Evolutionary conservation across 2,113 vertebrate species (phyloP).

Genomic region (Salvelinus sp.): DNA sequence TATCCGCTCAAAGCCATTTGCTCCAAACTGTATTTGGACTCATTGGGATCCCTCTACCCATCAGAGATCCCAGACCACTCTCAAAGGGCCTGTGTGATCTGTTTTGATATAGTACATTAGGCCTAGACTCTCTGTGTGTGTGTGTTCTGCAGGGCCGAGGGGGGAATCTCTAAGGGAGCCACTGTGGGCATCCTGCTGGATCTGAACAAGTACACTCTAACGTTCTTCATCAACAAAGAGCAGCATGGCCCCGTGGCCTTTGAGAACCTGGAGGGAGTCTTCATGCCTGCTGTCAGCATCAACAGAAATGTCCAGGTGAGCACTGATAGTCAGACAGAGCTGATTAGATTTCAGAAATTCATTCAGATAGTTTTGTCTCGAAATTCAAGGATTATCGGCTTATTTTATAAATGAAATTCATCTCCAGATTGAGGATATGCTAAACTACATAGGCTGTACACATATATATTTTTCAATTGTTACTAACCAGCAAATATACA

Average conservation of each 20-base stretch:
- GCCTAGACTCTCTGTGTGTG: not conserved
- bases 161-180: slow-evolving; percentile 90
- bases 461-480: no score
- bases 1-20: no score
- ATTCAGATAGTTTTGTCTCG: not conserved
- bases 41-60: no score
- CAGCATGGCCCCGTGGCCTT: slow-evolving; percentile 96
- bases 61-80: no score
- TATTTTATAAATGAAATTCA: no score
- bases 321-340: not conserved
- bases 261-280: slow-evolving; percentile 90
- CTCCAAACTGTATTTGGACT: no score
- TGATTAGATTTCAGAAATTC: not conserved
- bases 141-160: slow-evolving; percentile 83
- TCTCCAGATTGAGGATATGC: no score
- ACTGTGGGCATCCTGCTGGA: slow-evolving; percentile 92
- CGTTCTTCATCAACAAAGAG: slow-evolving; percentile 94
- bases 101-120: not conserved
- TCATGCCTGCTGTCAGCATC: slow-evolving; percentile 95
- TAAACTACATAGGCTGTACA: no score
- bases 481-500: no score
- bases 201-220: slow-evolving; percentile 87
- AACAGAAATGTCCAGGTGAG: slow-evolving; percentile 96
- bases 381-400: no score
- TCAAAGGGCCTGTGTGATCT: not conserved